Evolutionary conservation across 2,113 vertebrate genomes (phyloP), one percentile per base, ranked within the genome.

Genomic region (Takifugu flavidus): DNA sequence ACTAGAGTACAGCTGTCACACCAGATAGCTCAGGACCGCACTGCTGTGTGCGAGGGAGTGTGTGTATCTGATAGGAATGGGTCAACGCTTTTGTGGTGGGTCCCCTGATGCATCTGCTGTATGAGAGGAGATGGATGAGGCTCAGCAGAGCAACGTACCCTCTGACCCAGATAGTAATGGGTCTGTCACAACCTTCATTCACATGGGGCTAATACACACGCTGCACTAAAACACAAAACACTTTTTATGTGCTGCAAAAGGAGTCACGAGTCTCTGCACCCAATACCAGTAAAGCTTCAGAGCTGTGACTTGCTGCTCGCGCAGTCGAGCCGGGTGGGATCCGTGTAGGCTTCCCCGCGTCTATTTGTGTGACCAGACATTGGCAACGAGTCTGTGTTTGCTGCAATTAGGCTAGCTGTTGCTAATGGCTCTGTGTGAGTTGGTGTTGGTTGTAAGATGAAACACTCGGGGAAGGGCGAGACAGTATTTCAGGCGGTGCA

Each of bases 351-450:
- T 65, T 75, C 70, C 29, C 51, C 27, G 65, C 75, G 57, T 15
- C 29, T 45, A 39, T 59, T 42, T 51, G 34, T 69, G 53, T 58
- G 34, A 34, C 31, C 31, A 34, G 31, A 39, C 34, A 39, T 1
- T 39, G 34, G 34, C 11, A 39, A 39, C 7, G 8, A 39, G 34
- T 6, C 55, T 47, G 62, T 55, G 73, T 84, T 71, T 71, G 61
- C 59, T 55, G 12, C 60, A 56, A 80, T 86, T 57, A 86, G 67
- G 77, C 13, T 62, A 54, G 67, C 80, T 66, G 26, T 52, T 52
- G 78, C 79, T 85, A 78, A 82, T 80, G 67, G 67, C 58, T 12
- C 46, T 25, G 62, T 51, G 56, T 1, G 56, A 12, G 66, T 58
- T 47, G 46, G 43, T 25, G 50, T 53, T 59, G 15, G 53, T 47